Base-by-base conservation (phyloP, 2,113 vertebrate species). In the Oenanthe oenanthe region DNA sequence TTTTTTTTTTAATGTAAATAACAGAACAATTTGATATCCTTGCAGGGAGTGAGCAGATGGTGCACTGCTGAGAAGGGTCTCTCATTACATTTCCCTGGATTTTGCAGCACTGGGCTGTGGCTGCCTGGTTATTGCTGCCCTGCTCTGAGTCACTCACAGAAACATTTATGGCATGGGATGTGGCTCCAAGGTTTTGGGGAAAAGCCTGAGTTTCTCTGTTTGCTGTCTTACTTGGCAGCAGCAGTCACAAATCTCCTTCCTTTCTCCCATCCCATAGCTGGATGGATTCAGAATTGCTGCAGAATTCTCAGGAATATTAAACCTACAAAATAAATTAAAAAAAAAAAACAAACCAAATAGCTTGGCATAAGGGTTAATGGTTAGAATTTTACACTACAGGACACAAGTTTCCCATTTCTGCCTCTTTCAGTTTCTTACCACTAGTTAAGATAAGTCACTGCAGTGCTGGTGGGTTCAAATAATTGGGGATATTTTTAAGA, bases 1-100 rank as follows among this genome's bases (percentile, higher is more conserved):
- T 42, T 18, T 16, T 28, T 70, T 58, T 95, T 80, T 68, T 29
- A 22, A 57, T 43, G 66, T 90, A 93, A 94, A 84, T 80, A 96
- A 80, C 82, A 70, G 83, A 92, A 40, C 42, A 58, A 15, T 90
- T 92, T 74, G 60, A 77, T 80, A 40, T 56, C 78, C 51, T 93
- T 77, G 25, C 75, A 43, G 26, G 54, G 88, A n/a, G 43, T n/a
- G 89, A 95, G 19, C 92, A 96, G 95, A 79, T 94, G 92, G 94
- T 95, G 82, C 89, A 26, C 62, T 92, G 84, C 58, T 93, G 92
- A 62, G 68, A 66, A 88, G 82, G 78, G 63, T 95, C 78, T 78
- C 89, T 53, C 75, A 14, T 62, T 74, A 9, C 25, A 11, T 77
- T 90, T 38, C 32, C 67, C 61, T 62, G 60, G 68, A 32, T 94